phyloP scores from a whole-genome alignment of 2,797 vertebrate species.

The Fistularia tabacaria region DNA sequence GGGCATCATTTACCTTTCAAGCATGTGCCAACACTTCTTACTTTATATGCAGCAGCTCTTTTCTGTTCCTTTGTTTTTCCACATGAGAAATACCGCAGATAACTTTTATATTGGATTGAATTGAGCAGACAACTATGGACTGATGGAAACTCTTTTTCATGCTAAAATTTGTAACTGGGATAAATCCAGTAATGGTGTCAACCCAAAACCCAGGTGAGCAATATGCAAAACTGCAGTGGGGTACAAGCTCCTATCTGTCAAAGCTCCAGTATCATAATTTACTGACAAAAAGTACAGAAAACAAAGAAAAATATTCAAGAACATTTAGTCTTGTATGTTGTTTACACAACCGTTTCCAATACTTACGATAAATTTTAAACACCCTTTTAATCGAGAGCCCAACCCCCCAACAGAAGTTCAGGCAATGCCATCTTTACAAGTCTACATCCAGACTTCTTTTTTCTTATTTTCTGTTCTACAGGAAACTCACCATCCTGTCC shows the following conservation, averaged over 20 bases:
- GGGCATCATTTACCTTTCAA: no score
- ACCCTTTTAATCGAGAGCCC: conserved; percentile 46
- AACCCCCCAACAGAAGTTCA: conserved; percentile 4
- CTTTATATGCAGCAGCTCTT: no score
- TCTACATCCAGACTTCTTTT: conserved; percentile 38
- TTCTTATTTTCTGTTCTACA: conserved; percentile 29
- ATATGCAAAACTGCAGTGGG: no score
- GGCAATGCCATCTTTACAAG: conserved; percentile 40
- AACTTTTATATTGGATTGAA: background rate
- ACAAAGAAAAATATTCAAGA: conserved; percentile 45
- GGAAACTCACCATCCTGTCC: conserved; percentile 63
- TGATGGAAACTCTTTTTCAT: no score
- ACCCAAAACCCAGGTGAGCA: no score
- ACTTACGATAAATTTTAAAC: conserved; percentile 51
- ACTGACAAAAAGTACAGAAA: conserved; percentile 24
- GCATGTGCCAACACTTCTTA: no score
- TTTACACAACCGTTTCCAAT: conserved; percentile 67
- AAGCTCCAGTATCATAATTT: conserved; percentile 33
- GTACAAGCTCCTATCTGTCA: background rate
- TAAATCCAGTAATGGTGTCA: no score
- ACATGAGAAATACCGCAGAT: background rate
- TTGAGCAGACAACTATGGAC: no score
- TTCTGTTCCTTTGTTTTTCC: background rate
- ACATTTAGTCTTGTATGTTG: conserved; percentile 55
- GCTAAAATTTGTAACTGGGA: no score